Conservation (phyloP, 2,888 invertebrate genomes). For the Drosophila nr. perissopoda region DNA sequence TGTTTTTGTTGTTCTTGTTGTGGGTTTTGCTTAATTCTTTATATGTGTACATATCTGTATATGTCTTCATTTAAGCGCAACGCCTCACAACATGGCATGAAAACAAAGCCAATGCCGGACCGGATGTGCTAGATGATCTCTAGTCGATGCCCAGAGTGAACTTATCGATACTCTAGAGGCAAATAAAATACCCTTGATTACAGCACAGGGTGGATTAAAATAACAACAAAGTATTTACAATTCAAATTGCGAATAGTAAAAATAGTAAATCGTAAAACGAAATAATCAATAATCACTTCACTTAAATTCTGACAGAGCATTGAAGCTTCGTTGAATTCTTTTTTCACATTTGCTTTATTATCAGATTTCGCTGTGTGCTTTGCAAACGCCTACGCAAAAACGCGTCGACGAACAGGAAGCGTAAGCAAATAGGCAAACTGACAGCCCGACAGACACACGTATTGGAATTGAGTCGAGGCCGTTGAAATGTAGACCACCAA, state of each 20-base stretch:
- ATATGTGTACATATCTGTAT: slow-evolving; percentile 13
- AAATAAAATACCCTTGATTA: neutral
- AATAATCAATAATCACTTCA: slow-evolving; percentile 2
- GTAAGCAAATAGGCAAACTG: slow-evolving; percentile 2
- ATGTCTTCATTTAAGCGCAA: slow-evolving; percentile 62
- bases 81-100: slow-evolving; percentile 38
- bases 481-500: slow-evolving; percentile 34
- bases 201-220: neutral
- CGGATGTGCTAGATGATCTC: slow-evolving; percentile 15
- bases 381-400: slow-evolving; percentile 12
- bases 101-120: slow-evolving; percentile 8
- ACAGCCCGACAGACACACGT: slow-evolving; percentile 8
- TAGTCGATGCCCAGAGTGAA: neutral
- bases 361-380: neutral
- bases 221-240: neutral
- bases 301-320: neutral
- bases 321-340: neutral
- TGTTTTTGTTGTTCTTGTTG: slow-evolving; percentile 30
- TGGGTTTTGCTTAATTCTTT: slow-evolving; percentile 22
- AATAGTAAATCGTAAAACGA: neutral
- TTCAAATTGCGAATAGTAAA: no score
- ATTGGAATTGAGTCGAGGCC: slow-evolving; percentile 23
- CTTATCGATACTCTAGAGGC: neutral
- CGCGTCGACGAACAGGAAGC: slow-evolving; percentile 12
- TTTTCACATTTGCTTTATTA: slow-evolving; percentile 1